phyloP scores from a whole-genome alignment of 2,888 invertebrate genomes.

The Dascillus cervinus region DNA sequence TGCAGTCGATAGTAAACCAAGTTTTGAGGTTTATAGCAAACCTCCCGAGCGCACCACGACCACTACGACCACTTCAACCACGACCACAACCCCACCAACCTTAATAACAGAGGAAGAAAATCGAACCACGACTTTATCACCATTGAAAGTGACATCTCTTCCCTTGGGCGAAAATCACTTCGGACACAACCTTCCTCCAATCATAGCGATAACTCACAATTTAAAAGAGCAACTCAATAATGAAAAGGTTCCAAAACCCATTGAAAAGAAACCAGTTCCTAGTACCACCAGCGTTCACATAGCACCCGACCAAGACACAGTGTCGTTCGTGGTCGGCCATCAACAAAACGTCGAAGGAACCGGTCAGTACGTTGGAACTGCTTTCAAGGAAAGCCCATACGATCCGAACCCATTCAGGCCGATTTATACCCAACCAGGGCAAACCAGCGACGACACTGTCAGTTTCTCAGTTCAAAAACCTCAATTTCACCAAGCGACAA shows the following conservation, averaged over 20 bases:
- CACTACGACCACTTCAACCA: constrained; percentile 16
- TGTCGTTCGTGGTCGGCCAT: constrained; percentile 57
- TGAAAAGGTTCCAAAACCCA: constrained; percentile 34
- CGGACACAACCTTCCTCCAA: constrained; percentile 25
- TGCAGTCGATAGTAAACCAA: constrained; percentile 30
- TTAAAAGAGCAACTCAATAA: constrained; percentile 37
- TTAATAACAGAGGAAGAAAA: constrained; percentile 9
- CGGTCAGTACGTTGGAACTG: constrained; percentile 40
- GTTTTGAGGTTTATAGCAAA: constrained; percentile 12
- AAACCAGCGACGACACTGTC: constrained; percentile 10
- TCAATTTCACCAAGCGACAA: constrained; percentile 3
- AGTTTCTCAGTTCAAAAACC: constrained; percentile 11
- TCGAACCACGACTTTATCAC: constrained; percentile 7
- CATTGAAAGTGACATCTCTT: constrained; percentile 36
- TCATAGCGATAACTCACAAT: constrained; percentile 38
- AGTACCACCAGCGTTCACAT: constrained; percentile 58
- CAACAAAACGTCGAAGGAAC: constrained; percentile 51
- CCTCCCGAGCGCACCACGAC: constrained; percentile 11
- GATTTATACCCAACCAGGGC: constrained; percentile 15
- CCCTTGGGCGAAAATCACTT: constrained; percentile 41
- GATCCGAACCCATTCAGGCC: constrained; percentile 37
- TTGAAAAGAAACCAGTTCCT: constrained; percentile 37
- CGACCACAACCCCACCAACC: constrained; percentile 19
- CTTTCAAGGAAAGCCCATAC: constrained; percentile 46
- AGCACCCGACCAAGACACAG: constrained; percentile 55